Evolutionary conservation across 2,797 vertebrate genomes (phyloP), one percentile per base, ranked within the genome.

Genomic region (Sebastes elongatus): DNA sequence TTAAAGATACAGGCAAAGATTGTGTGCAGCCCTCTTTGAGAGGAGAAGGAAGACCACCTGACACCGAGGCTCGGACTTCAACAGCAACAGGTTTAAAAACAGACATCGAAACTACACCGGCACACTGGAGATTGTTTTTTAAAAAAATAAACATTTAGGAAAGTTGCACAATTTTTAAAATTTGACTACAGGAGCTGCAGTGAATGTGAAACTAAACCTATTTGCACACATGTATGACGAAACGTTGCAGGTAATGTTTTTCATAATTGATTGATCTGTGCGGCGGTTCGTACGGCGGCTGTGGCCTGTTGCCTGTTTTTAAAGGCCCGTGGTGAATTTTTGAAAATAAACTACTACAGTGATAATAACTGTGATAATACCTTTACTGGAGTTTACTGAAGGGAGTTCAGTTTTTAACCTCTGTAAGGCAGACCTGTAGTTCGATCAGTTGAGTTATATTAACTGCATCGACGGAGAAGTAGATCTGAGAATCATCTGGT

Each of bases 1-100:
- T 91, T 86, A 86, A 88, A 88, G 71, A 86, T 74, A 76, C 49
- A 11, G 82, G 81, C 3, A 2, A 38, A 57, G 56, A 70, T 23
- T 13, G 49, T 68, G 64, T 63, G 86, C 33, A 32, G 61, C 53
- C 27, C 11, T 52, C 46, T 71, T 25, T 5, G 42, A 60, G 74
- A 6, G 59, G 14, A 16, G 13, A 13, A 46, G 2, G 32, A 42
- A 64, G 42, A 27, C 13, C 10, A 10, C 14, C 16, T 30, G 38
- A 13, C 56, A 11, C 3, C 1, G 33, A 32, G 25, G 10, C 22
- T 32, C 25, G 4, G 20, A 18, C 30, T 55, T 22, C 18, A 14
- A n/a, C 10, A 20, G 33, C 18, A 55, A 5, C 42, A 33, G 1
- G 28, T 38, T 23, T 0, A 18, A 11, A 53, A 23, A 32, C 16